Conservation (phyloP, 2,113 vertebrate species). For the Empidonax traillii region DNA sequence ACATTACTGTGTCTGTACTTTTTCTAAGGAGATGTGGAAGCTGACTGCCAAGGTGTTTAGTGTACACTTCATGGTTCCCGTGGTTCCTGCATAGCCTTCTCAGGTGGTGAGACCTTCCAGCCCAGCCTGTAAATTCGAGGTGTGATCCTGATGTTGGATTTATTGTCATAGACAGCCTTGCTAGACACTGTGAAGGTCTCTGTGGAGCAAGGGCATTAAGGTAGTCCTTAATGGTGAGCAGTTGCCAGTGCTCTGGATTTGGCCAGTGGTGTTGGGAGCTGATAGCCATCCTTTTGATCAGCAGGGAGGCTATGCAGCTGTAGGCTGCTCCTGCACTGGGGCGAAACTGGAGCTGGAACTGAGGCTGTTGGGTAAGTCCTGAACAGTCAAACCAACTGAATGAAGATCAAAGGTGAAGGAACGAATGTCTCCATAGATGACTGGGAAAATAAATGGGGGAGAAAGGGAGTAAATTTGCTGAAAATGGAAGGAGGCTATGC, state of each 20-base stretch:
- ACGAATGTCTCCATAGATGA: neutral
- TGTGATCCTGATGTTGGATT: neutral
- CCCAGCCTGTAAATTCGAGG: neutral
- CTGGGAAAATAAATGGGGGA: neutral
- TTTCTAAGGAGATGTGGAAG: neutral
- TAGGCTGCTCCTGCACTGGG: neutral
- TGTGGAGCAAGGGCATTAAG: neutral
- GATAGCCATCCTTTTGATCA: neutral
- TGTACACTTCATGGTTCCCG: neutral
- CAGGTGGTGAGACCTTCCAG: neutral
- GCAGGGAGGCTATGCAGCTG: rapidly evolving
- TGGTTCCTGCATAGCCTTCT: neutral
- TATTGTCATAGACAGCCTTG: neutral
- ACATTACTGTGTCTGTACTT: neutral
- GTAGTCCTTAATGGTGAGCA: neutral
- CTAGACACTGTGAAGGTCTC: neutral
- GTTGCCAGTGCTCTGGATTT: neutral
- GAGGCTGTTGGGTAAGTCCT: neutral
- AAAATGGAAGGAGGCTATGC: neutral
- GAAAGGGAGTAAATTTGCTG: neutral
- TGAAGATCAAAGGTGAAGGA: neutral
- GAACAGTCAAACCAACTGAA: neutral
- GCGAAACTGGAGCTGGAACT: neutral
- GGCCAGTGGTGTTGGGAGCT: neutral
- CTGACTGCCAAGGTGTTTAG: neutral